A percentile compares a stretch with the other conserved stretches of the same genome.
phyloP scores from a whole-genome alignment of 2,888 invertebrate genomes.

The Heteropelma amictum region DNA sequence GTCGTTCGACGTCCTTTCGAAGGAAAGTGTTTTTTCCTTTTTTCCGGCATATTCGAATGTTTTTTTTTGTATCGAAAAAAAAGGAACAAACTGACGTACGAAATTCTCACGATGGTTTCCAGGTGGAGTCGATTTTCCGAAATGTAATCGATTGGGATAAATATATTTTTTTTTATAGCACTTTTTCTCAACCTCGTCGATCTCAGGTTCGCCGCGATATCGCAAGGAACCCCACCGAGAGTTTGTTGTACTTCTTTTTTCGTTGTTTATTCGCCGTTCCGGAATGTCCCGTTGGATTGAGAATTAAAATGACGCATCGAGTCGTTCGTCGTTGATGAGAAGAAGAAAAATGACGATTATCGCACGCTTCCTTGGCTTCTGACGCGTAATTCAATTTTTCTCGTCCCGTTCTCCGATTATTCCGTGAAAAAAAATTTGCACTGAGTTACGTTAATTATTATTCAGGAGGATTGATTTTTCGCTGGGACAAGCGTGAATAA shows the following conservation, averaged over 20 bases:
- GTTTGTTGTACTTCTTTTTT: neutral
- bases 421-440: constrained; percentile 59
- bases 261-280: constrained; percentile 7
- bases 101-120: no score
- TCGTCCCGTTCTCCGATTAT: constrained; percentile 47
- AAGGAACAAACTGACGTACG: no score
- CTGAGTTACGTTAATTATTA: constrained; percentile 73
- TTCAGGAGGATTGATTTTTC: constrained; percentile 70
- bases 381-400: neutral
- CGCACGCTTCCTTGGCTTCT: neutral
- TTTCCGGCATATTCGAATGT: neutral
- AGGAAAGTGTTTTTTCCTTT: neutral
- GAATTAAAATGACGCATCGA: neutral
- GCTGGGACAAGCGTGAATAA: constrained; percentile 71
- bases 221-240: neutral
- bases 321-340: constrained; percentile 44
- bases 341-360: constrained; percentile 15
- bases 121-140: no score
- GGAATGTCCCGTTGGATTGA: neutral
- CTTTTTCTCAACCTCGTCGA: neutral
- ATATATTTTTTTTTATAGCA: neutral
- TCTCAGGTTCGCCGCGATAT: neutral
- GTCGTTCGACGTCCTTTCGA: no score
- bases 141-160: no score
- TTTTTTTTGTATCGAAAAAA: neutral